Evolutionary conservation across 2,797 vertebrate species (phyloP).

Genomic region (Ctenopoma kingsleyae): DNA sequence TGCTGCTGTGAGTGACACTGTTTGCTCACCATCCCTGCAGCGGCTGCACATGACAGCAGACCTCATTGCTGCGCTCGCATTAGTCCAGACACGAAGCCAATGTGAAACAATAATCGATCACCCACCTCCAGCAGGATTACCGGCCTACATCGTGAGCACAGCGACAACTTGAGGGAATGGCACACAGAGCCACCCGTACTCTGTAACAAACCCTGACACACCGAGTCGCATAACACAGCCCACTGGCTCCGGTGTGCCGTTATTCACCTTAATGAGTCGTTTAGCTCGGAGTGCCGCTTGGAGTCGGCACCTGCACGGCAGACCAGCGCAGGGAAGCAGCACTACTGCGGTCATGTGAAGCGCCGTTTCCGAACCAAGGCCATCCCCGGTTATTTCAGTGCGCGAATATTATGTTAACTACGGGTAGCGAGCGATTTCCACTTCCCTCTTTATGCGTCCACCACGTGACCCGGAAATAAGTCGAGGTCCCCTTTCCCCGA

Average conservation of each 20-base stretch:
- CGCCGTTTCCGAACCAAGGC: slow-evolving; percentile 28
- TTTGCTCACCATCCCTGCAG: not conserved
- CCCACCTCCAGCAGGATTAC: slow-evolving; percentile 39
- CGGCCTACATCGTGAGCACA: slow-evolving; percentile 38
- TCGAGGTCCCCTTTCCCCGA: too few species aligned
- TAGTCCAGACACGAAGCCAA: slow-evolving; percentile 14
- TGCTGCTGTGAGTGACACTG: not conserved
- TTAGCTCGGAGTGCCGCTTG: not conserved
- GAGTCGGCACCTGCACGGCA: slow-evolving; percentile 20
- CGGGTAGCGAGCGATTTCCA: not conserved
- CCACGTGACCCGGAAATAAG: slow-evolving; percentile 32
- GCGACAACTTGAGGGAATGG: not conserved
- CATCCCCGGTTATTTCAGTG: slow-evolving; percentile 6
- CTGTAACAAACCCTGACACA: not conserved
- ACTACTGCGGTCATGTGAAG: slow-evolving; percentile 30
- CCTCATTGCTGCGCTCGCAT: not conserved
- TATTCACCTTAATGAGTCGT: not conserved
- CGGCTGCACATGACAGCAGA: not conserved
- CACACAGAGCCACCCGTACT: not conserved
- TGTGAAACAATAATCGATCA: slow-evolving; percentile 25
- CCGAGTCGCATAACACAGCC: too few species aligned
- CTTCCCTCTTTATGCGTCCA: not conserved
- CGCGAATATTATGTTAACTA: not conserved
- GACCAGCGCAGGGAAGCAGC: slow-evolving; percentile 8
- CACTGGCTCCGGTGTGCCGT: not conserved